Base-by-base conservation (phyloP, 2,797 vertebrate species). In the Typhlichthys subterraneus region DNA sequence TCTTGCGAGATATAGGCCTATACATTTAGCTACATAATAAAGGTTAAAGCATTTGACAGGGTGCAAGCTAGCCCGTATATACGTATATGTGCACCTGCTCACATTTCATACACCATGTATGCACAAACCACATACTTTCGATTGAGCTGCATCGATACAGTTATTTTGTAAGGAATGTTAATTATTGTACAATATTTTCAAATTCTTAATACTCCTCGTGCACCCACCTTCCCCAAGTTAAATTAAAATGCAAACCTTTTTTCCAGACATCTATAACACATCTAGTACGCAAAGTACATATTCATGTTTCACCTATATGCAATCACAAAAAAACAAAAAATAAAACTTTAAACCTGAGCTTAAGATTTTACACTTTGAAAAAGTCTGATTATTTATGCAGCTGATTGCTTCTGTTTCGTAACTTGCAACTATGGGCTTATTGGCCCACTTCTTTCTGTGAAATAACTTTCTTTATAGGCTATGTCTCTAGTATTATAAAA, bases 131-230 rank as follows among this genome's bases (percentile, higher is more conserved):
- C 4, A 13, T 15, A 42, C 31, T 7, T 56, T 56, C 54, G 54
- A 42, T 56, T 54, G 53, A 56, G 3, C 31, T 13, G n/a, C 31
- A 56, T 56, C 33, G 13, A 56, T 53, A 23, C 23, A 45, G 12
- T 19, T 46, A 5, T 9, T 1, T 23, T 14, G 45, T 17, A 17
- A 60, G 45, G 69, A 3, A 42, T 45, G 33, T 58, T 72, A 79
- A 81, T 38, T 13, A 53, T 57, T 65, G 60, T 78, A 80, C 79
- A 63, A 78, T 77, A 71, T 83, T 69, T 75, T 15, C 65, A 51
- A 66, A 67, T 57, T 46, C 69, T 71, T 66, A 0, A 59, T 66
- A 61, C 69, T 80, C 77, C 78, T 65, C 77, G 69, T 51, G 38
- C 9, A 42, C 9, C 38, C 38, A 7, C 38, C 38, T 42, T 9